Conservation (phyloP, 2,888 invertebrate species). For the Amblyjoppa fuscipennis region DNA sequence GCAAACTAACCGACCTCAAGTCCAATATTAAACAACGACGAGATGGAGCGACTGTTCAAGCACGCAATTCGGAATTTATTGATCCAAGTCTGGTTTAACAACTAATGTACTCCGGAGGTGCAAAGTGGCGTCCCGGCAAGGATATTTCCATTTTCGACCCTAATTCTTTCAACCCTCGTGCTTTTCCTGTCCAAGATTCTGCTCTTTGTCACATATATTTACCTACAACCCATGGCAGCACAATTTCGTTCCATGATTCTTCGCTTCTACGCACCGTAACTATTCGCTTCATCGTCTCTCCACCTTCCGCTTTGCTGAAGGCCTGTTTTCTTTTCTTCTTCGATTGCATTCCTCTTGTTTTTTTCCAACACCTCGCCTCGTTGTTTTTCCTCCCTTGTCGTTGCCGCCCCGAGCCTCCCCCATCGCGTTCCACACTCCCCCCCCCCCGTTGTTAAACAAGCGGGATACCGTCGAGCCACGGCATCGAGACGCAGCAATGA, state of each 20-base stretch:
- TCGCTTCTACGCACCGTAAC: neutral
- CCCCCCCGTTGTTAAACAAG: neutral
- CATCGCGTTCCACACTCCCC: neutral
- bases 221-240: neutral
- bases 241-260: neutral
- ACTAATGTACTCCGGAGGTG: neutral
- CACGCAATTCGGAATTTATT: conserved; percentile 3
- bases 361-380: neutral
- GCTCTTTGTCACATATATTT: neutral
- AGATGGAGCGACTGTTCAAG: neutral
- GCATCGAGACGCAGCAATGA: neutral
- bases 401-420: neutral
- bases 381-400: neutral
- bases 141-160: neutral
- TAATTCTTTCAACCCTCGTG: neutral
- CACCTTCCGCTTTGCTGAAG: neutral
- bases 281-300: neutral
- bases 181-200: neutral
- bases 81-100: neutral
- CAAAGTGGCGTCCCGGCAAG: neutral
- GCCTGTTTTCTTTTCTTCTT: neutral
- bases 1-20: conserved; percentile 2
- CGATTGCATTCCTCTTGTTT: neutral
- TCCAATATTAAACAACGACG: conserved; percentile 4
- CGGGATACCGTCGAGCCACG: neutral